Evolutionary conservation across 2,888 invertebrate species (phyloP).

Genomic region (Caenorhabditis zanzibari): DNA sequence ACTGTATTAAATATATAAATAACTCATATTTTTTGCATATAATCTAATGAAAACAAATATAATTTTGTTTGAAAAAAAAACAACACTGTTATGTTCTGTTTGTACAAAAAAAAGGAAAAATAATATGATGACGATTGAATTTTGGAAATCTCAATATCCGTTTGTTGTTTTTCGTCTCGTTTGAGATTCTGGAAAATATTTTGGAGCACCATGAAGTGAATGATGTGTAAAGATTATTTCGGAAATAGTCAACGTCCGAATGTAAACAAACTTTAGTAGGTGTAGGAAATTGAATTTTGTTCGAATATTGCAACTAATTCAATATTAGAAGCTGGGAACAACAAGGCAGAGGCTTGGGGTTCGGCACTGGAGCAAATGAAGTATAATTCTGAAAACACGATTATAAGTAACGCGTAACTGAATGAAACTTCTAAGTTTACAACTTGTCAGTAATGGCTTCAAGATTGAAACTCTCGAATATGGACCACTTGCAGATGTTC

Average conservation of each 20-base stretch:
- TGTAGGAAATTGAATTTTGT: neutral
- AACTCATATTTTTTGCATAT: constrained; percentile 25
- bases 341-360: too few relatives aligned
- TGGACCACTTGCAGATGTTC: too few relatives aligned
- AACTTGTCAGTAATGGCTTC: too few relatives aligned
- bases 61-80: constrained; percentile 25
- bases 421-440: too few relatives aligned
- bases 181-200: constrained; percentile 1
- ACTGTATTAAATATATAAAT: constrained; percentile 25
- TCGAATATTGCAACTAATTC: neutral
- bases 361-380: too few relatives aligned
- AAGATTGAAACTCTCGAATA: too few relatives aligned
- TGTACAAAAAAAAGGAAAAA: neutral
- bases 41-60: constrained; percentile 24
- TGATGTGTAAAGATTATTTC: constrained; percentile 11
- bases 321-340: too few relatives aligned
- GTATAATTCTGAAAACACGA: too few relatives aligned
- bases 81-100: neutral
- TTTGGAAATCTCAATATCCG: constrained; percentile 16
- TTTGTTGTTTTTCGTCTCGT: constrained; percentile 2
- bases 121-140: constrained; percentile 18
- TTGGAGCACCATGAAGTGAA: neutral
- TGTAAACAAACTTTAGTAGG: neutral
- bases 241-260: neutral
- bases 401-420: too few relatives aligned